Percentiles rank a stretch among this genome's conserved stretches.
phyloP scores from a whole-genome alignment of 2,888 invertebrate species.

The Pimpla rufipes region DNA sequence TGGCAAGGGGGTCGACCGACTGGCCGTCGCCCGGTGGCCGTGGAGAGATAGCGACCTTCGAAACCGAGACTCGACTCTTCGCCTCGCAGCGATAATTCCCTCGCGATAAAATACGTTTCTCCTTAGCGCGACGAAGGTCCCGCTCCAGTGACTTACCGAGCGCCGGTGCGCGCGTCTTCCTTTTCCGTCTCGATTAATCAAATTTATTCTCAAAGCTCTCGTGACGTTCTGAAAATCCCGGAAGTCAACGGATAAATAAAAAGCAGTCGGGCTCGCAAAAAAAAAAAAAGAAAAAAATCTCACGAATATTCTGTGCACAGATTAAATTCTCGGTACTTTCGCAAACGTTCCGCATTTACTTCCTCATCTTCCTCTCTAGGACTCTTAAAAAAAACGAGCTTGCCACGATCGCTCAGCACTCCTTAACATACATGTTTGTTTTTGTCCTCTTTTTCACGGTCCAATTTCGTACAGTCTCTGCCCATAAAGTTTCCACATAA shows the following conservation, averaged over 20 bases:
- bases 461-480: too few relatives aligned
- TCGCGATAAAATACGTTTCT: slow-evolving; percentile 27
- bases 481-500: too few relatives aligned
- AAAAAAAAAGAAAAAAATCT: background rate
- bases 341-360: too few relatives aligned
- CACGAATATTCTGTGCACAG: background rate
- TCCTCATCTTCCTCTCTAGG: too few relatives aligned
- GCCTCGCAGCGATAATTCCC: slow-evolving; percentile 37
- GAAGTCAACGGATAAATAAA: background rate
- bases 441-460: too few relatives aligned
- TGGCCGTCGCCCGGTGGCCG: slow-evolving; percentile 61
- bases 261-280: too few relatives aligned
- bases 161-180: background rate
- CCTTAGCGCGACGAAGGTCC: slow-evolving; percentile 7
- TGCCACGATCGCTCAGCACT: too few relatives aligned
- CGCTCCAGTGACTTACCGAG: background rate
- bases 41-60: slow-evolving; percentile 69
- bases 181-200: slow-evolving; percentile 3
- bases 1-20: slow-evolving; percentile 67
- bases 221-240: background rate
- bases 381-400: too few relatives aligned
- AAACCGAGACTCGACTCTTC: slow-evolving; percentile 53
- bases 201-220: background rate
- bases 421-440: too few relatives aligned
- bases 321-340: too few relatives aligned